Evolutionary conservation across 35 echinoderm and acorn worm species (phyloP).

Genomic region (Ptychodera flava): DNA sequence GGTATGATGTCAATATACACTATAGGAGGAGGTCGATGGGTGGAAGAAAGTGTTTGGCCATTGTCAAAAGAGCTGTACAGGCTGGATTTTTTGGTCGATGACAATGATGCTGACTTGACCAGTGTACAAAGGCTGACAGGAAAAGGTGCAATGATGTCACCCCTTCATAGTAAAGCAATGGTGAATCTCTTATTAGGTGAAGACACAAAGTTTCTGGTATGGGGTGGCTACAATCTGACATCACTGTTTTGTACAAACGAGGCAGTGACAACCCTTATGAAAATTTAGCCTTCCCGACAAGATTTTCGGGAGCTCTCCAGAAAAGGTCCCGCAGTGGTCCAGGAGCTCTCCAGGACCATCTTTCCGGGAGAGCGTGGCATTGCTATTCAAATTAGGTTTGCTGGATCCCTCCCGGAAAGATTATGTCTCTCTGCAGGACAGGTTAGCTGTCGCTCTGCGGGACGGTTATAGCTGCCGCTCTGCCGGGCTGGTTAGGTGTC

Average conservation of each 20-base stretch:
- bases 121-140: background rate
- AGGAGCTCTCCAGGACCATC: too few relatives aligned
- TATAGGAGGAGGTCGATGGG: background rate
- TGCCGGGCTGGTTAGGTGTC: too few relatives aligned
- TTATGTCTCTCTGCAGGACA: too few relatives aligned
- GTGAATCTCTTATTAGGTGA: background rate
- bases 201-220: background rate
- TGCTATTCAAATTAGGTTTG: too few relatives aligned
- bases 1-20: background rate
- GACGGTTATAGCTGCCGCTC: too few relatives aligned
- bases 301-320: too few relatives aligned
- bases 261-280: background rate
- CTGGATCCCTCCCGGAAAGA: too few relatives aligned
- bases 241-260: background rate
- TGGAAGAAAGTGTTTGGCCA: background rate
- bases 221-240: background rate
- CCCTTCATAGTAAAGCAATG: background rate
- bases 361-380: too few relatives aligned
- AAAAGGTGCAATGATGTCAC: background rate
- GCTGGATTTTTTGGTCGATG: background rate
- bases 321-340: too few relatives aligned
- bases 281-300: too few relatives aligned
- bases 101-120: background rate
- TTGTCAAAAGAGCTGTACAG: background rate
- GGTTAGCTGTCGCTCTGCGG: too few relatives aligned